Evolutionary conservation across 2,113 vertebrate species (phyloP).

Genomic region (Sapajus apella): DNA sequence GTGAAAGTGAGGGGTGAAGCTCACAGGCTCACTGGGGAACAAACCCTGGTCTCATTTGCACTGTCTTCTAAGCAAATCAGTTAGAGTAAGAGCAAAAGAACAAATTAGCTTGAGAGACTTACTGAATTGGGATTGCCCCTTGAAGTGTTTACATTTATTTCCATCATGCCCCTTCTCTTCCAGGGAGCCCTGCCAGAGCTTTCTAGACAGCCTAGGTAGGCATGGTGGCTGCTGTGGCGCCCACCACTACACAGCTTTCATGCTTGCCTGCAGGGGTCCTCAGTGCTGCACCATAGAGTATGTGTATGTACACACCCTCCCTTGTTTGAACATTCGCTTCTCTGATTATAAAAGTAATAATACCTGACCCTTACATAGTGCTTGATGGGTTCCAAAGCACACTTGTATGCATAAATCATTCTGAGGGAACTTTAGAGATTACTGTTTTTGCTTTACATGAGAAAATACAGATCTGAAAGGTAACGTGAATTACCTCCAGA

Average conservation of each 20-base stretch:
- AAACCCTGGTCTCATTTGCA: background rate
- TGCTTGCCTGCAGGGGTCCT: conserved; percentile 58
- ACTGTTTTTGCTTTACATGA: background rate
- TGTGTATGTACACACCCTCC: accelerated
- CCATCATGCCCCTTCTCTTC: background rate
- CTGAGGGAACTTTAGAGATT: background rate
- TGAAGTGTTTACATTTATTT: background rate
- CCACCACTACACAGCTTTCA: accelerated
- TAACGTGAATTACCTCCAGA: background rate
- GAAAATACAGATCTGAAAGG: background rate
- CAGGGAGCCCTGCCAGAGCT: background rate
- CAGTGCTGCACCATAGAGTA: background rate
- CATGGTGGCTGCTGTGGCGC: background rate
- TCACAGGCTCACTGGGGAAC: background rate
- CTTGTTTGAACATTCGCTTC: background rate
- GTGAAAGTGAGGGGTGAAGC: background rate
- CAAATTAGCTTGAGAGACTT: background rate
- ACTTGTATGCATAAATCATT: background rate
- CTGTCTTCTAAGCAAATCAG: background rate
- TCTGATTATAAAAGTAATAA: background rate
- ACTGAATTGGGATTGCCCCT: background rate
- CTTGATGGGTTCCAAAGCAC: background rate
- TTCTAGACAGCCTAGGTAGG: background rate
- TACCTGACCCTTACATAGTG: background rate
- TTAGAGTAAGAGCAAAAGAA: background rate